phyloP scores from a whole-genome alignment of 2,888 invertebrate species.

The Hanleya hanleyi region DNA sequence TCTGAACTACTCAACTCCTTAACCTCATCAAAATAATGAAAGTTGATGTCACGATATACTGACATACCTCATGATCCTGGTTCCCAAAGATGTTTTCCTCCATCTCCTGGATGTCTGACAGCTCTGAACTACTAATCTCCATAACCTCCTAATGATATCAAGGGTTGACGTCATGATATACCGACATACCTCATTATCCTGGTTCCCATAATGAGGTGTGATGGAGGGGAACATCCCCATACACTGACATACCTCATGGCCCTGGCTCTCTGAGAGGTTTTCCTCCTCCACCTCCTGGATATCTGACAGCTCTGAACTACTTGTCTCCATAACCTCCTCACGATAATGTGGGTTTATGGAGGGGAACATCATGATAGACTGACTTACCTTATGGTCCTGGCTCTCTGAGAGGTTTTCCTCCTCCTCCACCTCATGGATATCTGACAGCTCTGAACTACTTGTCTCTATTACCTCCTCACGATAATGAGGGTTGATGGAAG shows the following conservation, averaged over 20 bases:
- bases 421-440: no score
- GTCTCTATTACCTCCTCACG: no score
- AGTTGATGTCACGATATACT: not conserved
- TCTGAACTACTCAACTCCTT: no score
- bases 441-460: no score
- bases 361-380: not conserved
- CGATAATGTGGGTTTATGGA: not conserved
- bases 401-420: slow-evolving; percentile 50
- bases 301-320: no score
- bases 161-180: not conserved
- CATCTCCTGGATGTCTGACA: no score
- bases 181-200: not conserved
- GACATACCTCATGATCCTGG: not conserved
- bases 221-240: not conserved
- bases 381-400: not conserved
- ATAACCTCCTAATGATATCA: no score
- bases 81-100: slow-evolving; percentile 50
- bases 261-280: slow-evolving; percentile 37
- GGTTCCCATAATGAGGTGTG: slow-evolving; percentile 15
- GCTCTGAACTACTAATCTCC: no score
- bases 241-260: not conserved
- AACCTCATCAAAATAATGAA: no score
- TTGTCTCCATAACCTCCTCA: no score
- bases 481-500: not conserved
- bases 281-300: no score